Base-by-base conservation (phyloP, 2,888 invertebrate species). In the Smittia sp. region DNA sequence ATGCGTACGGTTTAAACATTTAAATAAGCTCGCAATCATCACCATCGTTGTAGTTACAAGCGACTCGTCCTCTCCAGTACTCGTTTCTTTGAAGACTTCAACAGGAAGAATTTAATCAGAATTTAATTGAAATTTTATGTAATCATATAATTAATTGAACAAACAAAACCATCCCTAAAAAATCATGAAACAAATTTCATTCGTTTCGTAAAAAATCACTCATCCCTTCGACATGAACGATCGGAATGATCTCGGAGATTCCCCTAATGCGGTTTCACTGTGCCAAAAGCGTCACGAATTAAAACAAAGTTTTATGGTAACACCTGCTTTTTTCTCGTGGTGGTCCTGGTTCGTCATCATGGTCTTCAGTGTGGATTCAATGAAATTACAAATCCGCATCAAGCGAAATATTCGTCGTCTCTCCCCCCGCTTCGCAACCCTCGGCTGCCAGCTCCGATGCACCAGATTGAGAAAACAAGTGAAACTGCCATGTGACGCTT, bases 301-400 rank as follows among this genome's bases (percentile, higher is more conserved):
- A 72, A 72, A 72, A 62, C 72, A 73, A 73, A 65, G 73, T 73
- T 73, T 73, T 63, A 46, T 73, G 73, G 73, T 73, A 65, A 73
- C 73, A 73, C 73, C 73, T 73, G 73, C 73, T 65, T 73, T 73
- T 39, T 73, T 73, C 69, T 38, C 72, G 72, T 72, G 38, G 39
- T 38, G 1, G 72, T 72, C 72, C 58, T 62, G 58, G 72, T 41
- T 68, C 32, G 27, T 72, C 24, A 20, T 18, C 13, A 58, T 72
- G 38, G 72, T 68, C 18, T 20, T 3, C 20, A 6, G 22, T 15
- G n/a, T 11, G 27, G 24, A 25, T 63, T 63, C 1, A 20, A 20
- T 9, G 9, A 58, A 18, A 58, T 20, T 20, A 63, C 11, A 63
- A 63, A 63, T 58, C 20, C 46, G 15, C 15, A n/a, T 46, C n/a